Evolutionary conservation across 2,113 vertebrate genomes (phyloP).

Genomic region (Ochotona curzoniae): DNA sequence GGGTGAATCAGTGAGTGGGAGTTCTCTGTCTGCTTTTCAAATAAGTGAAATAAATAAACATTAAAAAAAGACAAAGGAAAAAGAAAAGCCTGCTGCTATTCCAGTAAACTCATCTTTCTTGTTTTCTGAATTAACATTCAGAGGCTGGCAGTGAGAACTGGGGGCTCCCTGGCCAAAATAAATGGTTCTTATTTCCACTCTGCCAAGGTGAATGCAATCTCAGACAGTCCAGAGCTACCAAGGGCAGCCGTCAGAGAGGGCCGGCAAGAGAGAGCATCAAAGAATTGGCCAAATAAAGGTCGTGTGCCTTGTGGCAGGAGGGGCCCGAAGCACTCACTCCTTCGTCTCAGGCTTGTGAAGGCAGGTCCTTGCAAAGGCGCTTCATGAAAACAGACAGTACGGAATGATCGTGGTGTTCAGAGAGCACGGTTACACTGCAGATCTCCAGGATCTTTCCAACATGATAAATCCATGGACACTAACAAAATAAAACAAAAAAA

Average conservation of each 20-base stretch:
- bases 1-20: no score
- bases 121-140: not conserved
- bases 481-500: not conserved
- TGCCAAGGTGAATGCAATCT: not conserved
- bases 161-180: not conserved
- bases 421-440: not conserved
- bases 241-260: not conserved
- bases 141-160: not conserved
- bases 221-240: not conserved
- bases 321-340: not conserved
- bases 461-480: not conserved
- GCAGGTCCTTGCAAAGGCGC: not conserved
- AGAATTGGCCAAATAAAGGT: not conserved
- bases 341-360: no score
- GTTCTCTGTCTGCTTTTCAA: no score
- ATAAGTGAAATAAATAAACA: no score
- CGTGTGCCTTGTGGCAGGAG: not conserved
- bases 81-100: not conserved
- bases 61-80: not conserved
- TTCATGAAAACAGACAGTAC: not conserved
- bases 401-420: conserved; percentile 12
- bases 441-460: not conserved
- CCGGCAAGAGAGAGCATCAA: not conserved
- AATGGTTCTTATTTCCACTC: not conserved
- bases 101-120: not conserved